These are phyloP conservation scores for Agrenia bidenticulata DNA, from an alignment of 2,888 invertebrate genomes.

Conservation along the genomic window DNA sequence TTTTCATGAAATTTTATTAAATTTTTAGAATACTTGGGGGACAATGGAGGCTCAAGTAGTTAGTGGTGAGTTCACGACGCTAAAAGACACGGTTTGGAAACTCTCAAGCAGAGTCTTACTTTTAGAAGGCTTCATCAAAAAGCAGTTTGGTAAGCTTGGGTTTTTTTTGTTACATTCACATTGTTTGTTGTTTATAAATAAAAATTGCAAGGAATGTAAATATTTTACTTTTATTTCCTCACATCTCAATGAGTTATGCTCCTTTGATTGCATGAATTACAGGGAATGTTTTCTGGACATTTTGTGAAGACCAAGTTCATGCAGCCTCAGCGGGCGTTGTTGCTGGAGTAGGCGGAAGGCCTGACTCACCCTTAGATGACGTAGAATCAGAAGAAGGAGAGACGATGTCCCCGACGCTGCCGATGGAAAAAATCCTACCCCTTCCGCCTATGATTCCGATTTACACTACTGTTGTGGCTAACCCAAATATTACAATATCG, in stretches of 20 bases:
- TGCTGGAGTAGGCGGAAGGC: neutral
- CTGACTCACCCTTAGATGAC: neutral
- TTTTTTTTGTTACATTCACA: no score
- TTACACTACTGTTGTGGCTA: slow-evolving; percentile 1
- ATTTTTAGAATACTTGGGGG: no score
- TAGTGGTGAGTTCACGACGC: slow-evolving; percentile 22
- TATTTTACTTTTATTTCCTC: neutral
- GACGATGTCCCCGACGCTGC: neutral
- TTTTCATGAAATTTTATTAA: neutral
- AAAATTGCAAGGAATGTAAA: neutral
- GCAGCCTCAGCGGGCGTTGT: neutral
- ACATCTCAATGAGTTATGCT: neutral
- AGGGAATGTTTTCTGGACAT: slow-evolving; percentile 45
- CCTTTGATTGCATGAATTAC: slow-evolving; percentile 6
- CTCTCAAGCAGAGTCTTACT: slow-evolving; percentile 38
- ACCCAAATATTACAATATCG: slow-evolving; percentile 1
- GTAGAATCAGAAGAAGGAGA: no score
- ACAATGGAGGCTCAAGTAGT: slow-evolving; percentile 11
- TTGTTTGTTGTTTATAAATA: no score
- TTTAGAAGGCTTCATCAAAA: slow-evolving; percentile 40
- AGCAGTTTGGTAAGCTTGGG: slow-evolving; percentile 27
- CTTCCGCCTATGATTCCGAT: slow-evolving; percentile 17
- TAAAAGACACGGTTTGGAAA: slow-evolving; percentile 44
- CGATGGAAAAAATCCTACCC: neutral
- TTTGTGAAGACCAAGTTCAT: slow-evolving; percentile 29